These are phyloP conservation scores for Orbicella faveolata DNA, from an alignment of 64 coral and sea anemone species.

Conservation along the genomic window DNA sequence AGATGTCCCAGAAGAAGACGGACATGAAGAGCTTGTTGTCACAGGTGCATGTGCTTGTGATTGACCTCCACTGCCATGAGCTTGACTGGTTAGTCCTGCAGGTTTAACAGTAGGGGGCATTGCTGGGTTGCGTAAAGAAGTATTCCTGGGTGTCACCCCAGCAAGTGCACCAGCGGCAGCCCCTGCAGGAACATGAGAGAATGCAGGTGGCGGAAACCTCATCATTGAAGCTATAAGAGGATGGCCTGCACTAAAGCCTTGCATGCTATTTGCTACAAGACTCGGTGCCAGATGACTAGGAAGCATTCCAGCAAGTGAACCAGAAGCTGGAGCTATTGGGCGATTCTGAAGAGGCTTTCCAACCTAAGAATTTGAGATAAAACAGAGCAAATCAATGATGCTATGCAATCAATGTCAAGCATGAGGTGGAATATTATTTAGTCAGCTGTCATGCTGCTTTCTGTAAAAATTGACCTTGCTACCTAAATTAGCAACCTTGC, in stretches of 20 bases:
- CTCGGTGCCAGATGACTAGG: constrained; percentile 28
- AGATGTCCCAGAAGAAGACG: constrained; percentile 43
- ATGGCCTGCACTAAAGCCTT: constrained; percentile 3
- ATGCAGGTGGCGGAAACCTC: constrained; percentile 41
- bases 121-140: constrained; percentile 28
- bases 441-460: no score
- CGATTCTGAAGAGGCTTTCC: constrained; percentile 59
- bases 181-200: constrained; percentile 58
- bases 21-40: constrained; percentile 41
- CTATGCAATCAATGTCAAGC: neutral
- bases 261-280: constrained; percentile 28
- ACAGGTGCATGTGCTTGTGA: constrained; percentile 29
- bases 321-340: constrained; percentile 65
- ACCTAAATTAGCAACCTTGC: no score
- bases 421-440: no score
- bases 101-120: constrained; percentile 42
- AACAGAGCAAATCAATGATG: neutral
- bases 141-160: constrained; percentile 41
- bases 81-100: constrained; percentile 27
- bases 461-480: no score
- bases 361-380: neutral
- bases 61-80: constrained; percentile 11
- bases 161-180: constrained; percentile 56
- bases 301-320: constrained; percentile 38
- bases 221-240: constrained; percentile 31